Percentiles rank a stretch among this genome's conserved stretches.
phyloP scores from a whole-genome alignment of 2,797 vertebrate genomes.

The Geotrypetes seraphini region DNA sequence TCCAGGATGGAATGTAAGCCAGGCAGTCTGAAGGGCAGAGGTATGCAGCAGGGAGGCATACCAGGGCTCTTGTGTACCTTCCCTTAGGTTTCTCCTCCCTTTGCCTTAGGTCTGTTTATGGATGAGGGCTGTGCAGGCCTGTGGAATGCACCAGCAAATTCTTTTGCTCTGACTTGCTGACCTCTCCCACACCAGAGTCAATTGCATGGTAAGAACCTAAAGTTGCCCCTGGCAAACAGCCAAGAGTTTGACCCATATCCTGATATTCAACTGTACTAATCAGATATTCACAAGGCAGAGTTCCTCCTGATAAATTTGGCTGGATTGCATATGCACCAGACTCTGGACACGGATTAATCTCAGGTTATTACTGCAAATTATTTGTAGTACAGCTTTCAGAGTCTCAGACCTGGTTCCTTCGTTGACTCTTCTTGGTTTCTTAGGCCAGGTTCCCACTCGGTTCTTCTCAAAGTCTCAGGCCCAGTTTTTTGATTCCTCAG shows the following conservation, averaged over 20 bases:
- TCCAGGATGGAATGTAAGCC: neutral
- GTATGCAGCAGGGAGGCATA: neutral
- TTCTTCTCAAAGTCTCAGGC: too few species aligned
- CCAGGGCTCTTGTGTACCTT: neutral
- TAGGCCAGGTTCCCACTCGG: too few species aligned
- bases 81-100: neutral
- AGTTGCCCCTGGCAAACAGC: neutral
- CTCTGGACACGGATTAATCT: too few species aligned
- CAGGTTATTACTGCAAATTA: too few species aligned
- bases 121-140: conserved; percentile 10
- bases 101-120: conserved; percentile 38
- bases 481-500: too few species aligned
- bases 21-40: neutral
- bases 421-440: too few species aligned
- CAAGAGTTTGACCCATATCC: neutral
- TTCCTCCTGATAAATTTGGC: too few species aligned
- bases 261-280: conserved; percentile 3
- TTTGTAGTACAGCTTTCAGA: too few species aligned
- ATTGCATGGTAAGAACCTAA: neutral
- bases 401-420: too few species aligned
- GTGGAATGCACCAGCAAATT: conserved; percentile 40
- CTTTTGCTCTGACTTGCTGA: conserved; percentile 34
- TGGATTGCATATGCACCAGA: too few species aligned
- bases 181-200: conserved; percentile 17
- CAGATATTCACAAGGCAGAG: neutral